Evolutionary conservation across 1,140 invertebrate species (phyloP).

Genomic region (Monochamus saltuarius): DNA sequence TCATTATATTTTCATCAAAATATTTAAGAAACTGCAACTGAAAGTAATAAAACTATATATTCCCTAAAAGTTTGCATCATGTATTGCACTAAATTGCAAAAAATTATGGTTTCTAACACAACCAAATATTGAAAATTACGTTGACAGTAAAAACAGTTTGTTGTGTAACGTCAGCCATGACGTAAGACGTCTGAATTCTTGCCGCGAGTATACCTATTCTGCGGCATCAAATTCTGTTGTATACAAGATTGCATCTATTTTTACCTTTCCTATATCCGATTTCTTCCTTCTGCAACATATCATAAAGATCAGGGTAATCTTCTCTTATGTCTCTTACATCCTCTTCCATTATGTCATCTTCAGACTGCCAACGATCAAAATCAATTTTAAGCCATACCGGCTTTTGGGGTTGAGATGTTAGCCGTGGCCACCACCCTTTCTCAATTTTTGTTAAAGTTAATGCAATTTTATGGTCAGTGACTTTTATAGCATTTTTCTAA

Average conservation of each 20-base stretch:
- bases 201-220: no score
- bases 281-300: slow-evolving; percentile 76
- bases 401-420: slow-evolving; percentile 76
- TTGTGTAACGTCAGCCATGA: no score
- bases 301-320: slow-evolving; percentile 77
- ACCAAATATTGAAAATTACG: no score
- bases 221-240: no score
- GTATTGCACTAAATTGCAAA: no score
- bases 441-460: slow-evolving; percentile 71
- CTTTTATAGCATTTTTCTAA: slow-evolving; percentile 58
- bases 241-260: not conserved
- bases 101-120: no score
- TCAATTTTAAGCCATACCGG: slow-evolving; percentile 90
- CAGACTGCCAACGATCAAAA: slow-evolving; percentile 81
- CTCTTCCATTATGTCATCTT: slow-evolving; percentile 67
- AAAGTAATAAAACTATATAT: no score
- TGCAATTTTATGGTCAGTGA: slow-evolving; percentile 76
- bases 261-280: slow-evolving; percentile 75
- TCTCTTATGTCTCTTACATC: slow-evolving; percentile 66
- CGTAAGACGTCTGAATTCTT: no score
- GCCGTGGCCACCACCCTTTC: slow-evolving; percentile 77
- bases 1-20: no score
- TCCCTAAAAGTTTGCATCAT: no score
- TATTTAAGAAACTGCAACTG: no score
- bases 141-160: no score